Evolutionary conservation across 2,797 vertebrate species (phyloP).

Genomic region (Epinephelus malabaricus): DNA sequence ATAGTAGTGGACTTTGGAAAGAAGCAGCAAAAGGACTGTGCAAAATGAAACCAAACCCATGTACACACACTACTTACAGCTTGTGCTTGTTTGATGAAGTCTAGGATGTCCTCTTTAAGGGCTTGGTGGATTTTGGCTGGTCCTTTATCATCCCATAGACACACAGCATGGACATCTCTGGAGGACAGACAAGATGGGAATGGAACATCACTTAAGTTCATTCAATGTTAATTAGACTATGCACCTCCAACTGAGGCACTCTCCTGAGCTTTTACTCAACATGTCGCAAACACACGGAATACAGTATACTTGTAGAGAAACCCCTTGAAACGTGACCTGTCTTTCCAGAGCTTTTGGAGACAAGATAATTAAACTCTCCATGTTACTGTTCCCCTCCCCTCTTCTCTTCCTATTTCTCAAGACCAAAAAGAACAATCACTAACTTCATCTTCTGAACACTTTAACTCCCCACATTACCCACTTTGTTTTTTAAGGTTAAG

Average conservation of each 20-base stretch:
- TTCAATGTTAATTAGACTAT: neutral
- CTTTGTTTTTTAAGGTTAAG: neutral
- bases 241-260: neutral
- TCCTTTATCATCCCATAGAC: conserved; percentile 99
- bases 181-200: neutral
- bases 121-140: conserved; percentile 99
- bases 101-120: conserved; percentile 98
- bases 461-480: neutral
- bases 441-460: conserved; percentile 4
- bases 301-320: neutral
- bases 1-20: too few relatives aligned
- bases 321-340: too few relatives aligned
- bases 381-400: neutral
- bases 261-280: neutral
- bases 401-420: conserved; percentile 10
- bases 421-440: neutral
- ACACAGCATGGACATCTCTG: conserved; percentile 98
- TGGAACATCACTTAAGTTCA: neutral
- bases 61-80: conserved; percentile 73
- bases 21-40: too few relatives aligned
- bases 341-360: too few relatives aligned
- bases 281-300: neutral
- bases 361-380: too few relatives aligned
- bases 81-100: conserved; percentile 99
- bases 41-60: neutral